A percentile compares a stretch with the other conserved stretches of the same genome.
Conservation (phyloP, 2,113 vertebrate genomes). For the Lasiurus cinereus region DNA sequence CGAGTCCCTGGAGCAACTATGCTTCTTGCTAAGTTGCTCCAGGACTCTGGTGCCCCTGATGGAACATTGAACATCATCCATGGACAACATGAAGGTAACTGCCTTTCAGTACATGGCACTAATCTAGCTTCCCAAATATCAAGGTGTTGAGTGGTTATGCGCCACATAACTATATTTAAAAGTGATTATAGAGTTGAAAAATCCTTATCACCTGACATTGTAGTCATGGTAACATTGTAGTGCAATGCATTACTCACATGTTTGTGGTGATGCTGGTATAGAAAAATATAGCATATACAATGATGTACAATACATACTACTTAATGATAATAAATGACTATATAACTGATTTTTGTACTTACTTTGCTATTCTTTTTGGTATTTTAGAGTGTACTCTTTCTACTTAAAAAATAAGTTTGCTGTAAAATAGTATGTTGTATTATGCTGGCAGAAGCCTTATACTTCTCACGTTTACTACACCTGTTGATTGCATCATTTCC, state of each 20-base stretch:
- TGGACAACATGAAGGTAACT: constrained; percentile 94
- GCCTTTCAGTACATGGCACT: neutral
- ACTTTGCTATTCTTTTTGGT: neutral
- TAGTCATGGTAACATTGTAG: too few relatives aligned
- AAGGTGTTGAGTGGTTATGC: neutral
- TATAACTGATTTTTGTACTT: neutral
- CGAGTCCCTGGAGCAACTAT: constrained; percentile 96
- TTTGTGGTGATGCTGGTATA: neutral
- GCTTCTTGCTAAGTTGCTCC: constrained; percentile 95
- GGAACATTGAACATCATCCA: constrained; percentile 97
- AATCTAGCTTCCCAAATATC: neutral
- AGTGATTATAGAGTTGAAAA: neutral
- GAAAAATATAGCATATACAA: neutral
- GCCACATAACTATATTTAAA: too few relatives aligned
- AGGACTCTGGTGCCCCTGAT: constrained; percentile 96
- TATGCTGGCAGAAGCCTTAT: neutral
- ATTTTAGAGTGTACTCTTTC: neutral
- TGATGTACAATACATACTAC: too few relatives aligned
- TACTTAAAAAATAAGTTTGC: neutral
- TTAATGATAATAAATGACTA: neutral
- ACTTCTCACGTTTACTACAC: neutral
- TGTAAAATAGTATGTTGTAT: neutral
- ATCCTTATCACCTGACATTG: neutral
- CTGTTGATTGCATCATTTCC: neutral
- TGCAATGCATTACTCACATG: neutral